A percentile compares a stretch with the other conserved stretches of the same genome.
Conservation (phyloP, 1,140 invertebrate genomes). For the Cephus cinctus region DNA sequence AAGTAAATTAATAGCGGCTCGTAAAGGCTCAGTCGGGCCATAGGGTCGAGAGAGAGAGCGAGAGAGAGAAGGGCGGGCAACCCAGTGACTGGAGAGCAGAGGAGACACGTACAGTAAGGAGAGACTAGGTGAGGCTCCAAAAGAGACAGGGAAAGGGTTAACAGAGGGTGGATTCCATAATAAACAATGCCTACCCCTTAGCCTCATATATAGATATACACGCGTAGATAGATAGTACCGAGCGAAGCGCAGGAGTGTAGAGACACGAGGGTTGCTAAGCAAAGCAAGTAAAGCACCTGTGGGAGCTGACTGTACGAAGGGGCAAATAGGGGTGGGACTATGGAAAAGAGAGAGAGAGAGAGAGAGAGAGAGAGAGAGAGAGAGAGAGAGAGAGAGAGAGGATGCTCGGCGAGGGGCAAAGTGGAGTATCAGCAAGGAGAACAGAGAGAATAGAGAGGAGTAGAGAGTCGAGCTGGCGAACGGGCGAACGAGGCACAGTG, state of each 20-base stretch:
- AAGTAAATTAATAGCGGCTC: conserved; percentile 53
- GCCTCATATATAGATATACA: conserved; percentile 1
- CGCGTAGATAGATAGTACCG: no score
- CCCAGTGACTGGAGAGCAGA: no score
- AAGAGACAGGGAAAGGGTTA: no score
- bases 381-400: conserved; percentile 12
- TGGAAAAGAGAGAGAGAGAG: conserved; percentile 4
- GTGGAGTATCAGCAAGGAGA: conserved; percentile 12
- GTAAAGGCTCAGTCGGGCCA: conserved; percentile 17
- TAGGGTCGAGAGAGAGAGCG: conserved; percentile 17
- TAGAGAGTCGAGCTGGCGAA: conserved; percentile 33
- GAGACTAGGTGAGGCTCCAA: no score
- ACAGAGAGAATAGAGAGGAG: conserved; percentile 27
- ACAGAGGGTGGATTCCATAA: conserved; percentile 36
- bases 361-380: conserved; percentile 7
- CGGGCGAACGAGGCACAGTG: conserved; percentile 35
- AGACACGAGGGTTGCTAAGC: conserved; percentile 42
- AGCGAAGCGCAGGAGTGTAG: conserved; percentile 9
- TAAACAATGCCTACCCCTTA: conserved; percentile 43
- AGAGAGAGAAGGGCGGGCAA: no score
- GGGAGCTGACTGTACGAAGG: conserved; percentile 20
- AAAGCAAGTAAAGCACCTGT: conserved; percentile 41
- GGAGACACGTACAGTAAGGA: no score
- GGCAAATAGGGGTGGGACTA: conserved; percentile 3
- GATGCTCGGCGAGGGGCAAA: conserved; percentile 4